Conservation (phyloP, 2,113 vertebrate genomes). For the Galeopterus variegatus region DNA sequence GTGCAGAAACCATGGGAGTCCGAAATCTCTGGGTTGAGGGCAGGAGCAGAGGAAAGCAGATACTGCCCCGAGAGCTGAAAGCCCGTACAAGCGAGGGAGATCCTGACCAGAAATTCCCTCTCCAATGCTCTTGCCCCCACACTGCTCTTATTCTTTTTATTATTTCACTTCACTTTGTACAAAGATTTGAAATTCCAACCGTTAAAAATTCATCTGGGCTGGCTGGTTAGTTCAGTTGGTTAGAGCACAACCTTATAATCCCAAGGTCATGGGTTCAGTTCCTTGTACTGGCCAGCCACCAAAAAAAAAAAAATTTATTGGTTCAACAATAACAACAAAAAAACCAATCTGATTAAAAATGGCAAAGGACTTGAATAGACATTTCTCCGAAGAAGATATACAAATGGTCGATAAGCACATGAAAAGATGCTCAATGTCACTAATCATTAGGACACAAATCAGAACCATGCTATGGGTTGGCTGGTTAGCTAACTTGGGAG, state of each 20-base stretch:
- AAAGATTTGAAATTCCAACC: slow-evolving; percentile 12
- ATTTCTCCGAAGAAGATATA: too few relatives aligned
- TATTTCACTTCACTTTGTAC: not conserved
- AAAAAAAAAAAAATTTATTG: not conserved
- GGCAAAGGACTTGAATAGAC: not conserved
- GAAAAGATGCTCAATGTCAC: too few relatives aligned
- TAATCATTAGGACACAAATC: too few relatives aligned
- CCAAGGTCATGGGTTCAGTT: too few relatives aligned
- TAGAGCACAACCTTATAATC: too few relatives aligned
- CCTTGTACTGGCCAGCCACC: too few relatives aligned
- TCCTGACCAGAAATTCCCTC: not conserved
- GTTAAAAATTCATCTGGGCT: not conserved
- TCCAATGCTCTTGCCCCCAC: not conserved
- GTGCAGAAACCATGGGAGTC: not conserved
- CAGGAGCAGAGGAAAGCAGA: not conserved
- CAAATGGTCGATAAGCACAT: too few relatives aligned
- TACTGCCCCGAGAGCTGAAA: not conserved
- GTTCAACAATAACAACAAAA: not conserved
- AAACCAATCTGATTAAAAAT: not conserved
- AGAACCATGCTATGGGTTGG: too few relatives aligned
- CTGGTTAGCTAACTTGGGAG: too few relatives aligned
- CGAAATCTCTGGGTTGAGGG: not conserved
- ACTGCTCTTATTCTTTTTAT: not conserved
- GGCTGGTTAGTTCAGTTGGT: too few relatives aligned
- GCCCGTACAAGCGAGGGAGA: not conserved